phyloP scores from a whole-genome alignment of 1,140 invertebrate genomes.

The Cepaea nemoralis region DNA sequence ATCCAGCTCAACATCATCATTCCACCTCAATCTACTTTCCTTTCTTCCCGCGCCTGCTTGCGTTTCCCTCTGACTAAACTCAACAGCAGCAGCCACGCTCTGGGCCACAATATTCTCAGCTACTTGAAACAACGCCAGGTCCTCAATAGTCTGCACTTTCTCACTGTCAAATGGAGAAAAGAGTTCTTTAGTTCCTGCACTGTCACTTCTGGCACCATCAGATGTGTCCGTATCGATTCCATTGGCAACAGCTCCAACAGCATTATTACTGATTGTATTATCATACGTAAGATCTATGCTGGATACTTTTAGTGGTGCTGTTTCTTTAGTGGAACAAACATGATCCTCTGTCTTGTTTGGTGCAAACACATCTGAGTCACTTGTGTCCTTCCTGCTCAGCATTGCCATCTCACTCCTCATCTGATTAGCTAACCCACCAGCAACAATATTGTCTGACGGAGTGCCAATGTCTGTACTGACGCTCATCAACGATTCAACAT shows the following conservation, averaged over 20 bases:
- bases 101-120: constrained; percentile 13
- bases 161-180: constrained; percentile 26
- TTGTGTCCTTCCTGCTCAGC: constrained; percentile 32
- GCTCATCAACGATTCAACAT: constrained; percentile 34
- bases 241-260: neutral
- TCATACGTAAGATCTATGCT: neutral
- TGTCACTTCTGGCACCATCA: neutral
- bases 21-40: constrained; percentile 12
- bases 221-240: too few species aligned
- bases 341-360: constrained; percentile 1
- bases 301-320: neutral
- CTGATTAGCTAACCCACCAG: neutral
- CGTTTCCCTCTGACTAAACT: constrained; percentile 6
- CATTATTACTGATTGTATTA: neutral
- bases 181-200: constrained; percentile 9
- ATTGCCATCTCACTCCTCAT: constrained; percentile 19
- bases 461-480: constrained; percentile 35
- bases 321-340: neutral
- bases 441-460: constrained; percentile 31
- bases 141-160: neutral
- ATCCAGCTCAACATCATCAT: neutral
- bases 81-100: neutral
- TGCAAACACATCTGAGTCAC: constrained; percentile 27
- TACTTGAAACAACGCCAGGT: constrained; percentile 19
- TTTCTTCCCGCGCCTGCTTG: neutral